Evolutionary conservation across 1,140 invertebrate genomes (phyloP).

Genomic region (Papilio helenus): DNA sequence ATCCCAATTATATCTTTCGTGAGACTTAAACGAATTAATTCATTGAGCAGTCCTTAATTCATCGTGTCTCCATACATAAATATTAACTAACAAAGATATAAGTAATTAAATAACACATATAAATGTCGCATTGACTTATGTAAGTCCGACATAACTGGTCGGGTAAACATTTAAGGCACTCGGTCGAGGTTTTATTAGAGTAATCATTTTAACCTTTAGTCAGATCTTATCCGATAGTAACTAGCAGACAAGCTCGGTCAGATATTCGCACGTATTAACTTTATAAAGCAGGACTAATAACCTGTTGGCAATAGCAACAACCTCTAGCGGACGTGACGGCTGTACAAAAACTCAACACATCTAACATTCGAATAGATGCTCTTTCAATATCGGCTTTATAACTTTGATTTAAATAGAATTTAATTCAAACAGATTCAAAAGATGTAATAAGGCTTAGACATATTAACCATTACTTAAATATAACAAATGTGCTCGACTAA

Average conservation of each 20-base stretch:
- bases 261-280: background rate
- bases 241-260: background rate
- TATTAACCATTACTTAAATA: too few species aligned
- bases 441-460: too few species aligned
- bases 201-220: conserved; percentile 36
- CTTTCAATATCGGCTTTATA: background rate
- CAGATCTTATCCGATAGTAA: conserved; percentile 36
- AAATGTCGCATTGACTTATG: conserved; percentile 29
- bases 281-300: conserved; percentile 6
- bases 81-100: background rate
- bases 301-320: conserved; percentile 8
- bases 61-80: background rate
- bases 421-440: background rate
- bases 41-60: too few species aligned
- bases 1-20: too few species aligned
- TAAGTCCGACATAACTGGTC: background rate
- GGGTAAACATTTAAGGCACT: conserved; percentile 35
- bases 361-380: background rate
- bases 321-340: conserved; percentile 2
- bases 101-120: background rate
- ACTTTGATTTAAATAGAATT: background rate
- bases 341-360: conserved; percentile 13
- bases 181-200: conserved; percentile 41
- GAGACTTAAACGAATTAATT: too few species aligned
- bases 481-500: background rate